A percentile compares a stretch with the other conserved stretches of the same genome.
Evolutionary conservation across 2,113 vertebrate species (phyloP).

Genomic region (Gambusia holbrooki): DNA sequence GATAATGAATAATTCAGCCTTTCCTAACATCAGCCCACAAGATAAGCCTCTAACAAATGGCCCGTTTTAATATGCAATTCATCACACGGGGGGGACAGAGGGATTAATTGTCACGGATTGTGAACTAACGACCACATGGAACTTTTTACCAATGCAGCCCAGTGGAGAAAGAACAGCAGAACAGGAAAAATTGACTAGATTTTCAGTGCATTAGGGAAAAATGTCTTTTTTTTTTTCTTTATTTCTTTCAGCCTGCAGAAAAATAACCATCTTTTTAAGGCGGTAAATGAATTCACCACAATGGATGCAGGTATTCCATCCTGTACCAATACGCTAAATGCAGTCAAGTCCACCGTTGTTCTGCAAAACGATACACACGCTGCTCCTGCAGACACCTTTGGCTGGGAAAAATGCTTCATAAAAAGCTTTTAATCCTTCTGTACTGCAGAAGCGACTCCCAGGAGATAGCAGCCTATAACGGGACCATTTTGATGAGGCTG

Average conservation of each 20-base stretch:
- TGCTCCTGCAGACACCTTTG: slow-evolving; percentile 62
- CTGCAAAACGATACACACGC: slow-evolving; percentile 43
- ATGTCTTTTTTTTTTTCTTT: not conserved
- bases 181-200: slow-evolving; percentile 32
- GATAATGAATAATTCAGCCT: slow-evolving; percentile 63
- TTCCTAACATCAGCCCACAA: slow-evolving; percentile 49
- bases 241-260: not conserved
- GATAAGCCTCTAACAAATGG: slow-evolving; percentile 72
- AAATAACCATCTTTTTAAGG: not conserved
- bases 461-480: slow-evolving; percentile 63
- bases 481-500: slow-evolving; percentile 70
- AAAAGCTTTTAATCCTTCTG: slow-evolving; percentile 69
- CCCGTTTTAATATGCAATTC: slow-evolving; percentile 47
- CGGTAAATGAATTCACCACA: slow-evolving; percentile 52
- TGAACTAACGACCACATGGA: slow-evolving; percentile 17
- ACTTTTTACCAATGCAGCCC: not conserved
- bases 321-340: not conserved
- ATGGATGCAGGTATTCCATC: slow-evolving; percentile 36
- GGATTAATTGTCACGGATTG: slow-evolving; percentile 65
- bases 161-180: not conserved
- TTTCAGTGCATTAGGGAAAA: slow-evolving; percentile 32
- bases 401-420: slow-evolving; percentile 66
- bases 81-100: slow-evolving; percentile 55
- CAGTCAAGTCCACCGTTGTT: slow-evolving; percentile 46
- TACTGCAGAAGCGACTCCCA: slow-evolving; percentile 61